A percentile compares a stretch with the other conserved stretches of the same genome.
These are phyloP conservation scores for Osmerus eperlanus DNA, from an alignment of 2,113 vertebrate genomes.

Conservation along the genomic window DNA sequence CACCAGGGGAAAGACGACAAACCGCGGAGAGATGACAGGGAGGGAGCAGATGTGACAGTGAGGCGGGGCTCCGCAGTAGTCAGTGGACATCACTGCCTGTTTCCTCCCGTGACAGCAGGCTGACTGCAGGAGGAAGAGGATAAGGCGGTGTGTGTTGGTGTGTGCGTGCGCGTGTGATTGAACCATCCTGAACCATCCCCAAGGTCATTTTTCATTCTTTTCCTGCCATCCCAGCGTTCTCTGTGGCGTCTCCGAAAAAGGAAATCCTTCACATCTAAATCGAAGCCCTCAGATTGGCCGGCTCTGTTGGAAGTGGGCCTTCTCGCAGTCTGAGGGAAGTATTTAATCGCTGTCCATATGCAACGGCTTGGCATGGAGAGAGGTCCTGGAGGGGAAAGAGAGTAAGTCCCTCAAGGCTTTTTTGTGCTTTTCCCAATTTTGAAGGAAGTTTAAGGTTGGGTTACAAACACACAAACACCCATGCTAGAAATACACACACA, in stretches of 20 bases:
- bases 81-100: constrained; percentile 28
- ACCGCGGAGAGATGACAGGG: background rate
- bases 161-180: constrained; percentile 25
- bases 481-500: too few species aligned
- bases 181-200: constrained; percentile 36
- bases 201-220: constrained; percentile 45
- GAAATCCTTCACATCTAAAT: constrained; percentile 42
- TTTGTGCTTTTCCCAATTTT: background rate
- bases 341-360: constrained; percentile 34
- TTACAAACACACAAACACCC: too few species aligned
- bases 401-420: background rate
- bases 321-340: constrained; percentile 2
- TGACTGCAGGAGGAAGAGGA: constrained; percentile 26
- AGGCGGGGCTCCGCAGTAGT: constrained; percentile 3
- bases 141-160: constrained; percentile 11
- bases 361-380: constrained; percentile 13
- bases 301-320: background rate
- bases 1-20: too few species aligned
- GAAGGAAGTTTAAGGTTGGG: too few species aligned
- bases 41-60: constrained; percentile 26
- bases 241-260: background rate
- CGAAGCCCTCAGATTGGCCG: constrained; percentile 21
- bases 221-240: constrained; percentile 29
- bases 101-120: constrained; percentile 18
- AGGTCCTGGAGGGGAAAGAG: background rate